Conservation (phyloP, 2,113 vertebrate genomes). For the Psilopsiagon aymara region DNA sequence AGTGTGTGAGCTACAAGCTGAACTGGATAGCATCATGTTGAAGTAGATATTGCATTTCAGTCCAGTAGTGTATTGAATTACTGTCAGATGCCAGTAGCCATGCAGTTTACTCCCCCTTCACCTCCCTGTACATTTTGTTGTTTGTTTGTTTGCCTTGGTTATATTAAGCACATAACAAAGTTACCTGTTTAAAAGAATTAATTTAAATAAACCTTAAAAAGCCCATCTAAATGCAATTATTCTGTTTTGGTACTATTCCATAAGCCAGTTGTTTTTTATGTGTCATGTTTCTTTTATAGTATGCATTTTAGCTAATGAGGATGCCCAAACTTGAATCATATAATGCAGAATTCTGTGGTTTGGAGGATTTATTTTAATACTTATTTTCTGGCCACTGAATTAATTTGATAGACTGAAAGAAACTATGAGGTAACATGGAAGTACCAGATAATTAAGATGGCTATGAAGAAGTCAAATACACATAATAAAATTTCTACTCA, state of each 20-base stretch:
- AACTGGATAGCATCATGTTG: not conserved
- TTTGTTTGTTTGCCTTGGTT: not conserved
- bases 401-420: not conserved
- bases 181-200: not conserved
- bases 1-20: not conserved
- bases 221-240: not conserved
- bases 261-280: not conserved
- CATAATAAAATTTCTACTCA: not conserved
- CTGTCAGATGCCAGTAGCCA: not conserved
- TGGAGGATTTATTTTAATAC: not conserved
- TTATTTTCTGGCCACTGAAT: not conserved
- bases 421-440: not conserved
- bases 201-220: not conserved
- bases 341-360: not conserved
- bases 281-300: not conserved
- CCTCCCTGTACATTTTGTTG: not conserved
- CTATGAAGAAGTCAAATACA: not conserved
- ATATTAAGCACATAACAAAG: not conserved
- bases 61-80: not conserved
- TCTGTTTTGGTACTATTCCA: not conserved
- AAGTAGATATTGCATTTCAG: constrained; percentile 28
- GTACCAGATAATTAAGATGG: not conserved
- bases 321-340: not conserved
- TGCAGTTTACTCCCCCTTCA: not conserved
- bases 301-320: not conserved